phyloP scores from a whole-genome alignment of 2,888 invertebrate species.

The Coelinius sp. region DNA sequence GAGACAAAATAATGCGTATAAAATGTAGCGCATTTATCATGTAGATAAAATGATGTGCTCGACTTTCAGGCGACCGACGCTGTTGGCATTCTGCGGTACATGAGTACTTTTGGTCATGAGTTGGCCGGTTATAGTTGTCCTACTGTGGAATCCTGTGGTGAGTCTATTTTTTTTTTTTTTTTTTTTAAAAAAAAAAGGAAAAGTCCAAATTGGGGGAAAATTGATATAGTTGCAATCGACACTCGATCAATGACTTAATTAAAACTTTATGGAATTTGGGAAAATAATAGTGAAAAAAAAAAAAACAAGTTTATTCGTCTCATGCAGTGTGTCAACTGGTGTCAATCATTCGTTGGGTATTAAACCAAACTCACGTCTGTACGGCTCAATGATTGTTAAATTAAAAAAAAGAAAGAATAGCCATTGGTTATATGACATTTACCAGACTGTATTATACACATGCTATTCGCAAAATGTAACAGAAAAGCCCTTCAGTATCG shows the following conservation, averaged over 20 bases:
- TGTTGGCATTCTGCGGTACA: conserved; percentile 50
- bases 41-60: conserved; percentile 69
- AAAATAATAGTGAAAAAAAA: background rate
- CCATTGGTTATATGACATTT: conserved; percentile 31
- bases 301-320: background rate
- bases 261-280: background rate
- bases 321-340: conserved; percentile 40
- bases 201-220: no score
- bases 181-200: background rate
- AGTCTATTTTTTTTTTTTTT: no score
- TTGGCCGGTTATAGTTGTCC: no score
- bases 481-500: conserved; percentile 46
- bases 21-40: conserved; percentile 70
- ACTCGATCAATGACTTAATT: background rate
- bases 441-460: conserved; percentile 26
- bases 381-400: background rate
- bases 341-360: conserved; percentile 38
- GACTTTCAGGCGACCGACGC: conserved; percentile 64
- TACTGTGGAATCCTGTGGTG: no score
- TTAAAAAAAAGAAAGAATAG: conserved; percentile 18
- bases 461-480: conserved; percentile 41
- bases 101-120: no score
- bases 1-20: conserved; percentile 68
- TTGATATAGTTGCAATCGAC: background rate
- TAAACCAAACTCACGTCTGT: background rate